Base-by-base conservation (phyloP, 2,888 invertebrate species). In the Amblyjoppa fuscipennis region DNA sequence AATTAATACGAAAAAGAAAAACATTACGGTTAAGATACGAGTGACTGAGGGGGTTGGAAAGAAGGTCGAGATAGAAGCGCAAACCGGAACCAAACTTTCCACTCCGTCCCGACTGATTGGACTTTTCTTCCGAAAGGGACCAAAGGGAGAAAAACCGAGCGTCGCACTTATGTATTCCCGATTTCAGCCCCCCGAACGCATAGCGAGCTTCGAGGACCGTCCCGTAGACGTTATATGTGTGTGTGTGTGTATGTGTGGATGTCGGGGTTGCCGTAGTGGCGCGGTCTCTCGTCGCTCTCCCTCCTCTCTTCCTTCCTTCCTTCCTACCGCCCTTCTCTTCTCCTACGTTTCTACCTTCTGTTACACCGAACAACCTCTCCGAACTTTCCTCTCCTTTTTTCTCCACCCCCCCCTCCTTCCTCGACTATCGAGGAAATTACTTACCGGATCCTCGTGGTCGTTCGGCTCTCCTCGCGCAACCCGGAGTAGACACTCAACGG, bases 1-100 rank as follows among this genome's bases (percentile, higher is more conserved):
- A 92, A 91, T 92, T 92, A 92, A 92, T 91, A 89, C 88, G 87
- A 87, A 85, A 86, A 87, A 87, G 86, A 87, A 80, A 86, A 88
- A 81, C 73, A 84, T 83, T 51, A 83, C 66, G 45, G 81, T 73
- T 83, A 84, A 84, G 82, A 86, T 83, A 87, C 79, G 83, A 85
- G 82, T 71, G 71, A 73, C 11, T 51, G 70, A 31, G 68, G 59
- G 59, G 53, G 69, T 56, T 31, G 56, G 61, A 61, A 66, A 61
- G 73, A 59, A 74, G 64, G 38, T 70, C 64, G 28, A 41, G 64
- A 59, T 38, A 74, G 77, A 71, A 56, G 61, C 74, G 78, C 45
- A 61, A 79, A 11, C 49, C 83, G 74, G 79, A 78, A 83, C 77
- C 61, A 76, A 86, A 86, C 86, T 86, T 86, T 86, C 77, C 81